Conservation (phyloP, 2,113 vertebrate genomes). For the Terrapene triunguis region DNA sequence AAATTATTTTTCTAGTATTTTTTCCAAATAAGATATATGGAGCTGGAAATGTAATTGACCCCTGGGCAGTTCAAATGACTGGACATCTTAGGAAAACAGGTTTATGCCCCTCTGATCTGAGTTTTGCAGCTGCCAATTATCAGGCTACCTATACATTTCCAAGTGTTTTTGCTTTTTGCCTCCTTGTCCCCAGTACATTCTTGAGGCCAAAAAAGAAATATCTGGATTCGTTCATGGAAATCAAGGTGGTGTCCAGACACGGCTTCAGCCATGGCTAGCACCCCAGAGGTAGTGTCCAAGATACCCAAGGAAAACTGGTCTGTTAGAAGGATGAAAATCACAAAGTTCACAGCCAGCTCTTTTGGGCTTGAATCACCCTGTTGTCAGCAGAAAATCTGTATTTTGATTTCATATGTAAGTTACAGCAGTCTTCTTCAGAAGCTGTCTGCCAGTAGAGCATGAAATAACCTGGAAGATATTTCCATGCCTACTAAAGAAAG, state of each 20-base stretch:
- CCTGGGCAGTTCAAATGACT: not conserved
- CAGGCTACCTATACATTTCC: not conserved
- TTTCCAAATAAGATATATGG: not conserved
- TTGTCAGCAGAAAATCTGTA: not conserved
- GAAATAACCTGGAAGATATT: not conserved
- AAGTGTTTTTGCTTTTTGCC: not conserved
- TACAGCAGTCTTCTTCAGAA: not conserved
- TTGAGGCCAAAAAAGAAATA: not conserved
- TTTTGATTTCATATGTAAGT: not conserved
- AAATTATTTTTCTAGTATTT: not conserved
- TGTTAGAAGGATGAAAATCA: not conserved
- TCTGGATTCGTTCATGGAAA: not conserved
- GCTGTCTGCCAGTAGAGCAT: not conserved
- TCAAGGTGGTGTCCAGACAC: not conserved
- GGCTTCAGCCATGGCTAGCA: not conserved
- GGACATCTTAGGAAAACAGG: too few relatives aligned
- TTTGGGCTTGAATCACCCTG: not conserved
- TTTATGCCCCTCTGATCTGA: not conserved
- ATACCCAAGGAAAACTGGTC: not conserved
- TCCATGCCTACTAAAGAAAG: not conserved
- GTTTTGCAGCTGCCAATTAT: not conserved
- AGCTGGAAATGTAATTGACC: not conserved
- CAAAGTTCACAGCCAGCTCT: not conserved
- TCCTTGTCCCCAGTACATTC: not conserved
- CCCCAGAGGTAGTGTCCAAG: not conserved